These are phyloP conservation scores for Stenopsyche tienmushanensis DNA, from an alignment of 1,140 invertebrate genomes.

Conservation along the genomic window DNA sequence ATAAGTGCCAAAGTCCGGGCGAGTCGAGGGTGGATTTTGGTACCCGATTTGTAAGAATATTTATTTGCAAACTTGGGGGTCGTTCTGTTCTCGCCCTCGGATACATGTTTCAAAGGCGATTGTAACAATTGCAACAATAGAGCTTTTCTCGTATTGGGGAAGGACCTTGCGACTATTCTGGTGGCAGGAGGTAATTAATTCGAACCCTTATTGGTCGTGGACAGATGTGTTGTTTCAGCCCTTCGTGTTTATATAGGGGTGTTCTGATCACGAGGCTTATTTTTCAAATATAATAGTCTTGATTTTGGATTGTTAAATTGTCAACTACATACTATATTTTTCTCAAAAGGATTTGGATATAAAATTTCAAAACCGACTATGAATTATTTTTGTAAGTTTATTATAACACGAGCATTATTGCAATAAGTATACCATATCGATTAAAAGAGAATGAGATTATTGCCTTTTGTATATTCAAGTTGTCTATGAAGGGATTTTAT, in stretches of 20 bases:
- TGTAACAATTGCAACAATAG: slow-evolving; percentile 18
- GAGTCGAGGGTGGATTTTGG: slow-evolving; percentile 9
- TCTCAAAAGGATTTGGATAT: too few relatives aligned
- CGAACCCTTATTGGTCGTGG: slow-evolving; percentile 30
- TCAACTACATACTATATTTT: too few relatives aligned
- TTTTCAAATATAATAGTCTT: too few relatives aligned
- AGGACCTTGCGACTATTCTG: slow-evolving; percentile 16
- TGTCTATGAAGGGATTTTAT: too few relatives aligned
- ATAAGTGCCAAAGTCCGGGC: not conserved
- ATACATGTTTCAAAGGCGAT: slow-evolving; percentile 16
- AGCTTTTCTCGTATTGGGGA: not conserved
- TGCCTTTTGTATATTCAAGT: too few relatives aligned
- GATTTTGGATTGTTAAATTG: too few relatives aligned
- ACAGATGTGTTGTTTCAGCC: slow-evolving; percentile 34
- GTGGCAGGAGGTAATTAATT: slow-evolving; percentile 34
- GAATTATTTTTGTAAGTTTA: too few relatives aligned
- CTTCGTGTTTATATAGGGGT: not conserved
- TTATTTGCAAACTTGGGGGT: slow-evolving; percentile 33
- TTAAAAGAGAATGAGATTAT: too few relatives aligned
- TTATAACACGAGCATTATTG: too few relatives aligned
- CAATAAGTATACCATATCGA: too few relatives aligned
- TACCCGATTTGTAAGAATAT: slow-evolving; percentile 18
- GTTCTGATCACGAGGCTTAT: too few relatives aligned
- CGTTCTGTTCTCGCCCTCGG: not conserved
- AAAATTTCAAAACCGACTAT: too few relatives aligned